phyloP scores from a whole-genome alignment of 2,797 vertebrate species.

The Poeciliopsis presidionis region DNA sequence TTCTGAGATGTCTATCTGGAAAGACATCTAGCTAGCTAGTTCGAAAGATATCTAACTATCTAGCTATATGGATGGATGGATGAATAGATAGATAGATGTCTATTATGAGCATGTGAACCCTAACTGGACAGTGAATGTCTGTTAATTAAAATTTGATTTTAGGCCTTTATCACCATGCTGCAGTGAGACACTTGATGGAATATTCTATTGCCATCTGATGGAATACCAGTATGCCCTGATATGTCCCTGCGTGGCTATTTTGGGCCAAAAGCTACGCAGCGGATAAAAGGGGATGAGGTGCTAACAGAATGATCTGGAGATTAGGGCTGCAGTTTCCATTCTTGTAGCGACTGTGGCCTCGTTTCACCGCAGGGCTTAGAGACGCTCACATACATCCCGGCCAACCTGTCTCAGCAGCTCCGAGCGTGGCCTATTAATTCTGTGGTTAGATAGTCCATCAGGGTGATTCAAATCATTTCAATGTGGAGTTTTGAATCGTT shows the following conservation, averaged over 20 bases:
- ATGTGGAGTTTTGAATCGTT: neutral
- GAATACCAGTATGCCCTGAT: conserved; percentile 20
- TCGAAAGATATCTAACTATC: neutral
- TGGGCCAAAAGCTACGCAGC: conserved; percentile 51
- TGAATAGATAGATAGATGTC: too few species aligned
- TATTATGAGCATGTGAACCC: too few species aligned
- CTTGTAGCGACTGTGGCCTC: conserved; percentile 62
- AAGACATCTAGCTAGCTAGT: neutral
- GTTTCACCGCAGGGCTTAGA: conserved; percentile 49
- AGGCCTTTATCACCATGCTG: neutral
- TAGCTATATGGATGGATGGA: too few species aligned
- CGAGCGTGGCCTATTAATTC: conserved; percentile 2
- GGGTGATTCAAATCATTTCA: neutral
- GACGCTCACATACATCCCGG: conserved; percentile 6
- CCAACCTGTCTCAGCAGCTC: conserved; percentile 1
- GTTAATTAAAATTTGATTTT: neutral
- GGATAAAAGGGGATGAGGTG: conserved; percentile 59
- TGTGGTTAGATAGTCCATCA: conserved; percentile 2
- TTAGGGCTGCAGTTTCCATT: conserved; percentile 70
- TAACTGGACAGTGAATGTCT: neutral
- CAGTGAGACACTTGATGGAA: neutral
- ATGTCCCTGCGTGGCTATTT: conserved; percentile 42
- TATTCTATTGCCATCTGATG: conserved; percentile 12
- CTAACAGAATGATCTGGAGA: conserved; percentile 67
- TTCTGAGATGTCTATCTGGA: neutral